phyloP scores from a whole-genome alignment of 2,113 vertebrate species.

The Sander lucioperca region DNA sequence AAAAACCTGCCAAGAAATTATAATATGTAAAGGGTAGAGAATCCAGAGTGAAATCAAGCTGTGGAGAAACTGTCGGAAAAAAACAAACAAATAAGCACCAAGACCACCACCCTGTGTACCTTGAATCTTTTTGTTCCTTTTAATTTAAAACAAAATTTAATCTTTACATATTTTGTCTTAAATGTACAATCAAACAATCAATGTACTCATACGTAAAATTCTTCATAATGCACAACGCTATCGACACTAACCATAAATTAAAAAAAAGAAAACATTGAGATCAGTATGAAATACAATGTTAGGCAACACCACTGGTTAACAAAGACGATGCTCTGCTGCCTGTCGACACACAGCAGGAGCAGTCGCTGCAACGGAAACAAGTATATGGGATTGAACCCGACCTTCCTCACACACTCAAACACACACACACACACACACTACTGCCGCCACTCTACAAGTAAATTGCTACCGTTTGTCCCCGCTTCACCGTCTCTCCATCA shows the following conservation, averaged over 20 bases:
- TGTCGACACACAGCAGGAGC: conserved; percentile 82
- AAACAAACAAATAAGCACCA: background rate
- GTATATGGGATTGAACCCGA: conserved; percentile 33
- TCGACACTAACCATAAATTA: conserved; percentile 92
- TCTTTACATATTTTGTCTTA: conserved; percentile 81
- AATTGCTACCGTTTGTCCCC: conserved; percentile 65
- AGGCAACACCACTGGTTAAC: conserved; percentile 90
- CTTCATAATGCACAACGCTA: conserved; percentile 92
- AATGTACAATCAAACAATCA: conserved; percentile 92
- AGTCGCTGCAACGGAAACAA: conserved; percentile 51
- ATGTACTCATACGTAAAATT: conserved; percentile 87
- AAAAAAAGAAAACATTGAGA: conserved; percentile 84
- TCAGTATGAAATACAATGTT: conserved; percentile 90
- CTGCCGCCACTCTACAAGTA: conserved; percentile 49
- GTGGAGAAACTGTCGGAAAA: background rate
- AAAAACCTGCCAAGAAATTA: background rate
- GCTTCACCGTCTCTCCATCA: background rate
- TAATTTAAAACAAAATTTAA: conserved; percentile 85
- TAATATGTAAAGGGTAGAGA: background rate
- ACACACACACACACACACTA: conserved; percentile 13
- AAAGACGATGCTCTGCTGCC: conserved; percentile 83
- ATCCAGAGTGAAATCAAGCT: background rate
- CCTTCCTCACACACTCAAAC: conserved; percentile 15
- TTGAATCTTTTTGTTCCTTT: conserved; percentile 63
- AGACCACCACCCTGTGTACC: conserved; percentile 11